Percentiles rank a stretch among this genome's conserved stretches.
Evolutionary conservation across 2,888 invertebrate genomes (phyloP).

Genomic region (Sphaerophoria rueppellii): DNA sequence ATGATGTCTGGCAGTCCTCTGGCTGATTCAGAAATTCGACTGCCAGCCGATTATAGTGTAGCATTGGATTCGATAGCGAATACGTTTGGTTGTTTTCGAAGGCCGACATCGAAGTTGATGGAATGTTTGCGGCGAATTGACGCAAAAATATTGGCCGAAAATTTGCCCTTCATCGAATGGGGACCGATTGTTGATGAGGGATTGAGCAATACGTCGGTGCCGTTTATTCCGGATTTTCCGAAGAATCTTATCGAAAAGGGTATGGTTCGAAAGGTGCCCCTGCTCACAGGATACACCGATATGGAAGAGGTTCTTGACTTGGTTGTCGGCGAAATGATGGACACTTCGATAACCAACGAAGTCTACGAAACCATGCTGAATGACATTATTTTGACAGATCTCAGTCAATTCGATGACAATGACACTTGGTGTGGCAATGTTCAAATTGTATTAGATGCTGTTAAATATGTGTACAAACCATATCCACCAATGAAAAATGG

Average conservation of each 20-base stretch:
- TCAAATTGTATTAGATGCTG: conserved; percentile 87
- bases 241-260: conserved; percentile 85
- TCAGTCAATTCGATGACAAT: conserved; percentile 84
- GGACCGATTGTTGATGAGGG: conserved; percentile 90
- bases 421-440: conserved; percentile 85
- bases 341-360: conserved; percentile 84
- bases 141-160: conserved; percentile 85
- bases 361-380: conserved; percentile 85
- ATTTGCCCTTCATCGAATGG: conserved; percentile 87
- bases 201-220: conserved; percentile 86
- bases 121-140: conserved; percentile 87
- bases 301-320: conserved; percentile 91
- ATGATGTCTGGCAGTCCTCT: conserved; percentile 91
- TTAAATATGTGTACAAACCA: conserved; percentile 89
- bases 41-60: conserved; percentile 85
- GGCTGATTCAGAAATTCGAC: conserved; percentile 85
- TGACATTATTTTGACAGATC: conserved; percentile 86
- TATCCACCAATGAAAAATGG: conserved; percentile 86
- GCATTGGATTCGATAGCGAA: conserved; percentile 86
- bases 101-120: conserved; percentile 86
- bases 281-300: conserved; percentile 90
- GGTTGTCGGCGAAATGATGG: conserved; percentile 84
- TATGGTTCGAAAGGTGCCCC: conserved; percentile 86
- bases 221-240: conserved; percentile 88
- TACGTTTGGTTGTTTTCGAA: conserved; percentile 87